Evolutionary conservation across 1,140 invertebrate species (phyloP), one percentile per base, ranked within the genome.

Genomic region (Laupala kohalensis): DNA sequence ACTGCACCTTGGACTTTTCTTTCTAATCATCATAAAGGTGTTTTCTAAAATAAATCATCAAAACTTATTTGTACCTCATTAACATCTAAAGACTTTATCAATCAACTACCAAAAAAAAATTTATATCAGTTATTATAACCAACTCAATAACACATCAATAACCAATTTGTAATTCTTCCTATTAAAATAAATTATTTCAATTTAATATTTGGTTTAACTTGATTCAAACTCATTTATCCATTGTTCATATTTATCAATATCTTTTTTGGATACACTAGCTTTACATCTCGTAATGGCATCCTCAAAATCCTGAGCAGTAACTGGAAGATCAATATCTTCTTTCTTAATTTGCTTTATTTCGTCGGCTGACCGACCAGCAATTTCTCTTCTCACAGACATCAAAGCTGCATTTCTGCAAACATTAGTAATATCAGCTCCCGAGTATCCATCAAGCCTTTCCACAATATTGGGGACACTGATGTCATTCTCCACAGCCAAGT

Each of bases 351-450:
- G 81, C 66, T 83, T 80, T 64, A 90, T 88, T 77, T 90, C 81
- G 53, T 87, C 86, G 19, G 86, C 86, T 25, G 79, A 84, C 26
- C 87, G 76, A 13, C 88, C 88, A 37, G 81, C 78, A 68, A 89
- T 89, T 76, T 85, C 83, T 24, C 86, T 75, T 69, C 88, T 77
- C 83, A 90, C 88, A 15, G 84, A 83, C 88, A 90, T 90, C 86
- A 90, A 88, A 19, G 87, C 84, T 66, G 88, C 87, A 81, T 90
- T 88, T 72, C 87, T 79, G 80, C 86, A 88, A 19, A 89, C 85
- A 77, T 86, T 87, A 12, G 86, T 87, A 67, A 89, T 88, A 76
- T 89, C 87, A 62, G 87, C 85, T 6, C 87, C 87, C 6, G 87
- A 88, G 77, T 89, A 89, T n/a, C 88, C 88, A 30, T 87, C 84